These are phyloP conservation scores for Ciona savignyi DNA, from an alignment of 23 tunicate species.

Conservation along the genomic window DNA sequence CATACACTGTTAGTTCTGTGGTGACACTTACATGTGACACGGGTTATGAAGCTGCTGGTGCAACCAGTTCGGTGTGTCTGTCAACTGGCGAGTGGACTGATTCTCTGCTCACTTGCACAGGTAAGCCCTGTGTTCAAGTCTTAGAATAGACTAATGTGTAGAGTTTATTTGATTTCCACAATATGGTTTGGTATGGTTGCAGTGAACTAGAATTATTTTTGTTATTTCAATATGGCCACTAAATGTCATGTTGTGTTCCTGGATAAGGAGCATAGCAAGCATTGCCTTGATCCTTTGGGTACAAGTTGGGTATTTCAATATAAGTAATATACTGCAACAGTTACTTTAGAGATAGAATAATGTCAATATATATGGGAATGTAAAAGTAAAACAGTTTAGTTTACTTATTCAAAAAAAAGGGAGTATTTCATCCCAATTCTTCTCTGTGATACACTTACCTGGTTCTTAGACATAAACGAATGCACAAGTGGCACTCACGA, in stretches of 20 bases:
- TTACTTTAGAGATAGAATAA: no score
- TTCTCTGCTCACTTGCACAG: conserved; percentile 15
- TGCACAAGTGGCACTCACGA: conserved; percentile 8
- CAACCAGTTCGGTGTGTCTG: background rate
- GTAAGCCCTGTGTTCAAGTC: no score
- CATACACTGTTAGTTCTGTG: background rate
- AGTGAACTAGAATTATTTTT: background rate
- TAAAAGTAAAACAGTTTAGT: no score
- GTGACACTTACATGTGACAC: conserved; percentile 22
- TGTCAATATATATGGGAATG: no score
- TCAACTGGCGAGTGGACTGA: conserved; percentile 3
- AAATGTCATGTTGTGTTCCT: background rate
- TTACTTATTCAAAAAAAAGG: no score
- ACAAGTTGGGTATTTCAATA: background rate
- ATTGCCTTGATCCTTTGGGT: background rate
- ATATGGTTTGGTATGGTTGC: background rate
- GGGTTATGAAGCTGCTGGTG: conserved; percentile 14
- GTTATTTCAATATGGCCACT: background rate
- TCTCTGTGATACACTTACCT: background rate
- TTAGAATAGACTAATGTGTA: no score
- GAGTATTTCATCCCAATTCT: background rate
- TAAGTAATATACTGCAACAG: background rate
- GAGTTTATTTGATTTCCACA: no score
- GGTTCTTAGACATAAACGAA: conserved; percentile 21
- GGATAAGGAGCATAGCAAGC: background rate